These are phyloP conservation scores for Tenthredo livida DNA, from an alignment of 2,888 invertebrate species.

Conservation along the genomic window DNA sequence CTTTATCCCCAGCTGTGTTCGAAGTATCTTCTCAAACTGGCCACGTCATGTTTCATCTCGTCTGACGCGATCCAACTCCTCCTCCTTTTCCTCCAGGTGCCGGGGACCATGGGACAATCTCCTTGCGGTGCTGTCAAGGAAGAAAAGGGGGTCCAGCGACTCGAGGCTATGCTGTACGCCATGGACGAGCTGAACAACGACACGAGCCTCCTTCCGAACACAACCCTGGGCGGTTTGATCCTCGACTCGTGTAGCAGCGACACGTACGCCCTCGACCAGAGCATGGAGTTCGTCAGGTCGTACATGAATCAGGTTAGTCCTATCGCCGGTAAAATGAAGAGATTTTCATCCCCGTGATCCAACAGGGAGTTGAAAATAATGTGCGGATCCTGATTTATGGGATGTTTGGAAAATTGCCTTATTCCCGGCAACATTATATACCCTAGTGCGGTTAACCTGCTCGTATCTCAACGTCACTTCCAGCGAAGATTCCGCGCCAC, in stretches of 20 bases:
- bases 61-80: neutral
- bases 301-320: constrained; percentile 80
- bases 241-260: constrained; percentile 81
- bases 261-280: constrained; percentile 85
- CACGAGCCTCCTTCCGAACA: constrained; percentile 81
- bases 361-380: neutral
- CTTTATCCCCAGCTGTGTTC: no score
- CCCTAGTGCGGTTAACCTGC: neutral
- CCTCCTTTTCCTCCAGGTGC: constrained; percentile 62
- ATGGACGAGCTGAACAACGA: constrained; percentile 84
- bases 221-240: constrained; percentile 79
- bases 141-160: constrained; percentile 85
- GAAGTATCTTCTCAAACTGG: neutral
- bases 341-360: neutral
- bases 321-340: neutral
- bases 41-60: neutral
- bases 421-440: neutral
- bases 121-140: constrained; percentile 82
- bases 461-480: constrained; percentile 37
- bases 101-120: constrained; percentile 74
- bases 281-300: constrained; percentile 84
- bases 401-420: neutral
- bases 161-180: constrained; percentile 86
- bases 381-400: neutral
- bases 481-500: neutral